Evolutionary conservation across 2,113 vertebrate genomes (phyloP).

Genomic region (Anguilla japonica): DNA sequence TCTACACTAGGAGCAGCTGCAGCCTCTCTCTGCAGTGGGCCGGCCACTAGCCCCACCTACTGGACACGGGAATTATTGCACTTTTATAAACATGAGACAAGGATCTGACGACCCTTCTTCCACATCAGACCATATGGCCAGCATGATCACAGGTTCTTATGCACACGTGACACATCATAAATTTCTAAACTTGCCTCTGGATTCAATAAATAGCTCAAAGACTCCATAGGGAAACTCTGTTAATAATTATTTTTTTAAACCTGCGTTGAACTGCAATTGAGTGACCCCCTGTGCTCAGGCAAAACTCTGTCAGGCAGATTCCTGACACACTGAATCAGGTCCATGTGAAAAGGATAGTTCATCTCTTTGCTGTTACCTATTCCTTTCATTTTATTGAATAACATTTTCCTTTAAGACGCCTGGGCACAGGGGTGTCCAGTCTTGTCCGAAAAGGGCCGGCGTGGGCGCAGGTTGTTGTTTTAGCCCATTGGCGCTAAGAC

Average conservation of each 20-base stretch:
- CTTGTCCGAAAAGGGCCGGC: no score
- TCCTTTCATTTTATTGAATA: background rate
- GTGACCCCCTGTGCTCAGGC: no score
- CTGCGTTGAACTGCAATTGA: background rate
- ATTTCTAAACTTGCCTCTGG: background rate
- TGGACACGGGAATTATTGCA: slow-evolving; percentile 13
- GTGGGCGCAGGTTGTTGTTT: no score
- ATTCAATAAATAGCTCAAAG: background rate
- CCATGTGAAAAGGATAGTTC: background rate
- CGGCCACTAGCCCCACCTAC: slow-evolving; percentile 22
- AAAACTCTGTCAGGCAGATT: background rate
- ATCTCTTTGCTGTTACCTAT: no score
- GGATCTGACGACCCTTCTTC: background rate
- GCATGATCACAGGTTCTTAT: background rate
- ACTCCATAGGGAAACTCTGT: background rate
- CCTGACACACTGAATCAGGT: background rate
- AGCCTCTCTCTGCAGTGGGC: background rate
- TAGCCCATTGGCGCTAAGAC: no score
- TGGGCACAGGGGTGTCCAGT: background rate
- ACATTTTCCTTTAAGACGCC: background rate
- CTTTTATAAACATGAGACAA: background rate
- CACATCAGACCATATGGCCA: background rate
- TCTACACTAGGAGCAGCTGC: background rate
- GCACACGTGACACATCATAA: background rate
- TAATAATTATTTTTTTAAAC: background rate